Percentiles rank a stretch among this genome's conserved stretches.
Conservation (phyloP, 2,888 invertebrate species). For the Limenitis camilla region DNA sequence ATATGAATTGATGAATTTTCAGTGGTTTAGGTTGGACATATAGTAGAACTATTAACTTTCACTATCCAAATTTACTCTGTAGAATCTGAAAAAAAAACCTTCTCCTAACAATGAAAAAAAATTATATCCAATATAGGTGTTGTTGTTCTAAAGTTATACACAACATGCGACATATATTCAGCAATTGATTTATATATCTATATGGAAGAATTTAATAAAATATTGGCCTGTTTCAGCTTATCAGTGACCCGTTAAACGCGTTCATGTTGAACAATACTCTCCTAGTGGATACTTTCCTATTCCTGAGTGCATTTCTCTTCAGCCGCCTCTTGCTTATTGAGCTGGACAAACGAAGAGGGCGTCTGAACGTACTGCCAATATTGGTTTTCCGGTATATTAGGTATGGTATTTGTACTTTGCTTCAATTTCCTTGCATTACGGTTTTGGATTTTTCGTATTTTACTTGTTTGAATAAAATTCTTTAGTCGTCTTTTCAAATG, state of each 20-base stretch:
- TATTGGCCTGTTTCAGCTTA: slow-evolving; percentile 57
- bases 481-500: too few relatives aligned
- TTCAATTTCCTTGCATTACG: neutral
- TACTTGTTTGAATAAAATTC: neutral
- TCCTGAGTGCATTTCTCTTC: slow-evolving; percentile 82
- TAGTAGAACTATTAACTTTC: too few relatives aligned
- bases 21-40: too few relatives aligned
- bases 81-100: too few relatives aligned
- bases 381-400: slow-evolving; percentile 80
- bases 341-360: slow-evolving; percentile 78
- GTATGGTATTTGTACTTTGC: slow-evolving; percentile 42
- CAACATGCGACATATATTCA: too few relatives aligned
- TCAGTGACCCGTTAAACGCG: slow-evolving; percentile 72
- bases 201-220: neutral
- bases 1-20: too few relatives aligned
- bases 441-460: neutral
- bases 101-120: too few relatives aligned
- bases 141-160: too few relatives aligned
- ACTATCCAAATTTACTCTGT: too few relatives aligned
- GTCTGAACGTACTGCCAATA: slow-evolving; percentile 76
- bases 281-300: slow-evolving; percentile 82
- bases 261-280: slow-evolving; percentile 80
- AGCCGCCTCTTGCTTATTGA: slow-evolving; percentile 79
- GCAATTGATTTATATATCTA: too few relatives aligned
- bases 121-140: too few relatives aligned